Percentiles rank a stretch among this genome's conserved stretches.
phyloP scores from a whole-genome alignment of 92 coral and sea anemone species.

The Umimayanthus kanabou region DNA sequence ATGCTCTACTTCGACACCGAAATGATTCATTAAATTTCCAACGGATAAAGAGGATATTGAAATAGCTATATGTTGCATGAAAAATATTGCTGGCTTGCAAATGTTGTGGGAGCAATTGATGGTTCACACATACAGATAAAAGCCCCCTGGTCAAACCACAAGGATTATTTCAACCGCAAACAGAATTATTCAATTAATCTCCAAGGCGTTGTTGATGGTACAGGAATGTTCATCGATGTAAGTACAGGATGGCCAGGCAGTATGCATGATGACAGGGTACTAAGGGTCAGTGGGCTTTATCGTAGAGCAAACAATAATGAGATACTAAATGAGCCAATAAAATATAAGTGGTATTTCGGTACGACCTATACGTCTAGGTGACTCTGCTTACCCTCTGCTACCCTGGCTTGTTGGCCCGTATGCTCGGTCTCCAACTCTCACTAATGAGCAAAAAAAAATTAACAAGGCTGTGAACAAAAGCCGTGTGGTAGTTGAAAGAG shows the following conservation, averaged over 20 bases:
- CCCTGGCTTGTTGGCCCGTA: slow-evolving; percentile 30
- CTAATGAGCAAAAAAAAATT: too few species aligned
- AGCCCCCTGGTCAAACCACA: slow-evolving; percentile 42
- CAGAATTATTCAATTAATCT: slow-evolving; percentile 46
- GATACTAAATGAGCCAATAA: slow-evolving; percentile 25
- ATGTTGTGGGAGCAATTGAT: slow-evolving; percentile 42
- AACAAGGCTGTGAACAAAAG: too few species aligned
- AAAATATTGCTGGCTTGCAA: slow-evolving; percentile 52
- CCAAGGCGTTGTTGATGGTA: slow-evolving; percentile 53
- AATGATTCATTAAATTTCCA: slow-evolving; percentile 44
- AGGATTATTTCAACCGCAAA: slow-evolving; percentile 47
- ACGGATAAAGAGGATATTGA: slow-evolving; percentile 18
- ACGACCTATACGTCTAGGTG: slow-evolving; percentile 41
- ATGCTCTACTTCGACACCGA: slow-evolving; percentile 34
- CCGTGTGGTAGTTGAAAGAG: too few species aligned
- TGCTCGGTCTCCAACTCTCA: not conserved
- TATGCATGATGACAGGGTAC: slow-evolving; percentile 2
- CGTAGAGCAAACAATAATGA: slow-evolving; percentile 25
- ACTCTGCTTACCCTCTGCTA: slow-evolving; percentile 38
- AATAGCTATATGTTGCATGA: slow-evolving; percentile 43
- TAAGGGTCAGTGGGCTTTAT: slow-evolving; percentile 26
- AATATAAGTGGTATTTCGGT: slow-evolving; percentile 10
- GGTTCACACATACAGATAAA: slow-evolving; percentile 48
- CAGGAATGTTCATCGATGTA: slow-evolving; percentile 38
- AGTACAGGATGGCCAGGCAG: slow-evolving; percentile 54